Base-by-base conservation (phyloP, 2,888 invertebrate genomes). In the Stomorhina lunata region DNA sequence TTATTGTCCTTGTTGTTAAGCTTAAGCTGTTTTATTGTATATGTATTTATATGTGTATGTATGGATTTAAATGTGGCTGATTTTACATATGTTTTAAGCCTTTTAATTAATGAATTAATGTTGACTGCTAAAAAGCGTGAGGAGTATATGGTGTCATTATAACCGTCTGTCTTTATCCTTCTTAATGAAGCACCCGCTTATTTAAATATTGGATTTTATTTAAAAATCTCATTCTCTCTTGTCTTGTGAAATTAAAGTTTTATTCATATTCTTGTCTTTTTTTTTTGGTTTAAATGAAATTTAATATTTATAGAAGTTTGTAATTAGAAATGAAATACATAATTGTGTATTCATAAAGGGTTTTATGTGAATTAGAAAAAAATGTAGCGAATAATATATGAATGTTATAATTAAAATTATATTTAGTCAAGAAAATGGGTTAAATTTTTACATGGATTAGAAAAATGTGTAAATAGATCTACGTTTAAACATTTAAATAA, bases 21-120 rank as follows among this genome's bases (percentile, higher is more conserved):
- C 57, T 59, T 78, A 48, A 71, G 45, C 29, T 55, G 20, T 29
- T 32, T 37, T 5, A 37, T 15, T 50, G 10, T 40, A 6, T 25
- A 22, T 25, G 5, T 25, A 10, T 40, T n/a, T n/a, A n/a, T 25
- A 2, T 22, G 27, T 48, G 22, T 48, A 4, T 45, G 20, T 45
- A 40, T 45, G 72, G 15, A n/a, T 20, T 59, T 68, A 48, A 22
- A 43, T 63, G 63, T 29, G 65, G 65, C 34, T 15, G 40, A 29
- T 37, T 59, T 65, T 65, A 75, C 76, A 82, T 71, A 66, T 82
- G 81, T 82, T 73, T 79, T 73, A 73, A 78, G 73, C 78, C 75
- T 82, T 79, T 82, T 79, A 79, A 82, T 79, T 82, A 82, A 79
- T 82, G 81, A 78, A 75, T 82, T 71, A 82, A 82, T 82, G 78